Evolutionary conservation across 1,140 invertebrate genomes (phyloP), one percentile per base, ranked within the genome.

Genomic region (Polypedilum pembai): DNA sequence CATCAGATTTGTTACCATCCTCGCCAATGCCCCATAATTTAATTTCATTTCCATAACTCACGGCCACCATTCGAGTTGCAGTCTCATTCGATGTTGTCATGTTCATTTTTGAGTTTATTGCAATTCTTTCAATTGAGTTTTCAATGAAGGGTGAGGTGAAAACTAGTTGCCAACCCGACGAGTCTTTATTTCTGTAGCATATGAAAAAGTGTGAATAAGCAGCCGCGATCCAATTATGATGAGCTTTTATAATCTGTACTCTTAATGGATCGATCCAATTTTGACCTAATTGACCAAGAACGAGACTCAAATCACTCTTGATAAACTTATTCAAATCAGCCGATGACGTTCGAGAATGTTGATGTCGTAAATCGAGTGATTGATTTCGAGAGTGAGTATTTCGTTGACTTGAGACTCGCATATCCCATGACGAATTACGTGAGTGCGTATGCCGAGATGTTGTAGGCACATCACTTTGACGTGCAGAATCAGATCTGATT

Each of bases 211-310:
- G 94, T 73, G 94, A 91, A 83, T 98, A 98, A 10, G 94, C 95
- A 40, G 97, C 95, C 75, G 93, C 94, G 77, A 99, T 95, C 93
- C 95, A 98, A 82, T 98, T 98, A 81, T 98, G 95, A 85, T 99
- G 96, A 15, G 96, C 96, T 83, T 95, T 94, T 75, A 99, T 93
- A 76, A 98, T 95, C 82, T 95, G 91, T 63, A 96, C 94, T 77
- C 94, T 85, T 77, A 95, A 80, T 41, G 92, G 93, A 83, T 96
- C 93, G 15, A 90, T 87, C 91, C 92, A 94, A 76, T 81, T 78
- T 0, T 84, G 86, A 41, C 76, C 74, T 75, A 82, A 78, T 73
- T 86, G 83, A 74, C 88, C 87, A 79, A 91, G 89, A 41, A 91
- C 86, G 74, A 91, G 77, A 45, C 89, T 85, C 40, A 91, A 84